phyloP scores from a whole-genome alignment of 2,797 vertebrate species.

The Smutsia gigantea region DNA sequence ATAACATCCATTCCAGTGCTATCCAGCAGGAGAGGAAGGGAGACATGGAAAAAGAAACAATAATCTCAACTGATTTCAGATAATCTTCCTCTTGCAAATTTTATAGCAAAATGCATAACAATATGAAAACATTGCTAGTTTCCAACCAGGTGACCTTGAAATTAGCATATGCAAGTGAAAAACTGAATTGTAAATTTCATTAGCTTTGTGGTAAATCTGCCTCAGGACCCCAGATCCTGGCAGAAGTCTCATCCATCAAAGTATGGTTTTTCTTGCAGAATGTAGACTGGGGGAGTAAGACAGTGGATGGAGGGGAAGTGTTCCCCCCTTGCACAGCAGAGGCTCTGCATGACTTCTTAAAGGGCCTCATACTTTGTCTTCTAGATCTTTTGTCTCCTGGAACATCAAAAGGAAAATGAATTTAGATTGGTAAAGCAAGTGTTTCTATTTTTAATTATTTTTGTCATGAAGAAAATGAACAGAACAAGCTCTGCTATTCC shows the following conservation, averaged over 20 bases:
- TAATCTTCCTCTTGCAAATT: not conserved
- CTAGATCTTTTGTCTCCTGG: not conserved
- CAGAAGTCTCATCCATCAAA: not conserved
- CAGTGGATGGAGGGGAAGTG: not conserved
- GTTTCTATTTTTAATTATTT: conserved; percentile 2
- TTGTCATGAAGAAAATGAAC: not conserved
- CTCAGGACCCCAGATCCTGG: too few relatives aligned
- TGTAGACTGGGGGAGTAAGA: not conserved
- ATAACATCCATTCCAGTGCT: not conserved
- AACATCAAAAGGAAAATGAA: not conserved
- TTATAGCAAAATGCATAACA: not conserved
- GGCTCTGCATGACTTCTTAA: not conserved
- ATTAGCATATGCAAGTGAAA: not conserved
- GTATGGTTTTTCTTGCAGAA: not conserved
- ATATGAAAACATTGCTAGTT: not conserved
- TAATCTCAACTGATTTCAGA: not conserved
- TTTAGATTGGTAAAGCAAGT: not conserved
- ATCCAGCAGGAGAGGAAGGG: not conserved
- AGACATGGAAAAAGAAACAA: not conserved
- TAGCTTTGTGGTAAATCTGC: not conserved
- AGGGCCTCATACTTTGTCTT: not conserved
- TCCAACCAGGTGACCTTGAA: not conserved
- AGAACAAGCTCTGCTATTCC: not conserved
- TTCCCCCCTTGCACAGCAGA: not conserved
- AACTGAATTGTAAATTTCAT: not conserved